Percentiles rank a stretch among this genome's conserved stretches.
These are phyloP conservation scores for Oxyruncus cristatus DNA, from an alignment of 2,113 vertebrate species.

Conservation along the genomic window DNA sequence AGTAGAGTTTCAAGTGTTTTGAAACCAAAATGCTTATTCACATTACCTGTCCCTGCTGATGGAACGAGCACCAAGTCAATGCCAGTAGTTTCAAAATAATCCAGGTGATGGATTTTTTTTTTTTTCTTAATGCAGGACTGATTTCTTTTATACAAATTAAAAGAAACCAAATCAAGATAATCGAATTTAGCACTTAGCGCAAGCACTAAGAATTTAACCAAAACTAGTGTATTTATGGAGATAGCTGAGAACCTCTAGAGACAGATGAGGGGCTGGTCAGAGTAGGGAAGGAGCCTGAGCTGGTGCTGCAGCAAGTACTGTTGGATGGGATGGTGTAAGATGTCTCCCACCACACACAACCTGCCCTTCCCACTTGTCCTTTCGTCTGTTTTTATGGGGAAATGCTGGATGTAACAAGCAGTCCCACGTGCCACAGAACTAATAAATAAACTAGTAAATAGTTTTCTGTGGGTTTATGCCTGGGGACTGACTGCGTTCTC, in stretches of 20 bases:
- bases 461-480: background rate
- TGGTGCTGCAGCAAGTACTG: background rate
- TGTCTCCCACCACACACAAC: accelerated
- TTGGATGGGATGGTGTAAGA: background rate
- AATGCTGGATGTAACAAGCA: background rate
- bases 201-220: background rate
- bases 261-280: background rate
- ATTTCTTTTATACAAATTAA: background rate
- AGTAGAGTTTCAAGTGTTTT: background rate
- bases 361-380: background rate
- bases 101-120: background rate
- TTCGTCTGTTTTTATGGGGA: background rate
- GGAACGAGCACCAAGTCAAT: background rate
- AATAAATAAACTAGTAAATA: background rate
- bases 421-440: background rate
- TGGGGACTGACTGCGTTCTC: background rate
- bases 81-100: background rate
- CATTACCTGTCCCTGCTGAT: background rate
- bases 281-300: background rate
- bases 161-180: background rate
- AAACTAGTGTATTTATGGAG: background rate
- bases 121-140: background rate
- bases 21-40: background rate
- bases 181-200: background rate
- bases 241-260: background rate